Evolutionary conservation across 2,113 vertebrate genomes (phyloP), one percentile per base, ranked within the genome.

Genomic region (Helogale parvula): DNA sequence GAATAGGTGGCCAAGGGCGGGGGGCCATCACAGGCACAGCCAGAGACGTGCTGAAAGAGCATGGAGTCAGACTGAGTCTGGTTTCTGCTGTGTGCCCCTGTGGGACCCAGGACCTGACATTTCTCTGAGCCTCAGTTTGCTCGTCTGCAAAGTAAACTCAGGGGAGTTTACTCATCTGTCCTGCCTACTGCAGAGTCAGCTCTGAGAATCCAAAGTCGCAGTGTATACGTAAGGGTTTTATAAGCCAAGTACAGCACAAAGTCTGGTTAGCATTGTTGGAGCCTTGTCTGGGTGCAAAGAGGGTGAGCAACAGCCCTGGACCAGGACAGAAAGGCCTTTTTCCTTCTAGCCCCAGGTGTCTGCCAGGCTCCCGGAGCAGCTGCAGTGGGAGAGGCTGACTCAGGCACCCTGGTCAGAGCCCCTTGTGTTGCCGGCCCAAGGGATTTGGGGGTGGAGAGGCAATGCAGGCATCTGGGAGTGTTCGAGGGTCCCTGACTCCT

Each of bases 81-180:
- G 38, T 45, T 60, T 65, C 93, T 90, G 68, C 88, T 31, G 2
- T 16, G 41, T 21, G 15, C 16, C 5, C 57, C 87, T 41, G 25
- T n/a, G 57, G 31, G 45, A 66, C 45, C 74, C n/a, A 23, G 45
- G 19, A 41, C 57, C 50, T 8, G 9, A 25, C 3, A 14, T 3
- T 69, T 33, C 71, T 74, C 29, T 2, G 31, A 83, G 63, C 90
- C 90, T 93, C 79, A 4, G 74, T 87, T 83, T 90, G 29, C 31
- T 54, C 90, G 50, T 90, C 95, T 82, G 47, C 29, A 23, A 86
- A 94, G 17, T 77, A n/a, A n/a, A n/a, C n/a, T n/a, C n/a, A n/a
- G n/a, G 88, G 84, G 65, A 47, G 41, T 47, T 9, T 72, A 72
- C 7, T 16, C 31, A 27, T 15, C 33, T 9, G 0, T 33, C 65